These are phyloP conservation scores for Pseudonaja textilis DNA, from an alignment of 2,113 vertebrate species.

Conservation along the genomic window DNA sequence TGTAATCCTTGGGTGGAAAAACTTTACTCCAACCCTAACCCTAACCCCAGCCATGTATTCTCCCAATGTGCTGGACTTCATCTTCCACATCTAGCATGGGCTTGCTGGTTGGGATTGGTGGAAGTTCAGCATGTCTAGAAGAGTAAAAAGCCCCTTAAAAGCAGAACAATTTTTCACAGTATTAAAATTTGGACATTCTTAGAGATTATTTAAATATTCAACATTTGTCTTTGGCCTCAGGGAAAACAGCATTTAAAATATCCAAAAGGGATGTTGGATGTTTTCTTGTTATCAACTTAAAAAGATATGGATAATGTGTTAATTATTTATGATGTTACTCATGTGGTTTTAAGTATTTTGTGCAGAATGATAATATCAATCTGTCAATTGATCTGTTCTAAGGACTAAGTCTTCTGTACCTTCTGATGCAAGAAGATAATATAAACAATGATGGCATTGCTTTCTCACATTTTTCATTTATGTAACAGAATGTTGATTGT, in stretches of 20 bases:
- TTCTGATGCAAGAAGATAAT: not conserved
- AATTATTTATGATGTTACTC: not conserved
- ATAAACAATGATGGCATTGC: not conserved
- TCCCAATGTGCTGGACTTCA: not conserved
- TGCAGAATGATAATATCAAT: not conserved
- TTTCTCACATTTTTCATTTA: not conserved
- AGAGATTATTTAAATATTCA: not conserved
- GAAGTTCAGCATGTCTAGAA: not conserved
- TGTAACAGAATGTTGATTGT: not conserved
- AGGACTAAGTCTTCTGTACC: too few species aligned
- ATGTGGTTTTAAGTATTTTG: not conserved
- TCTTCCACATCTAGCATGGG: not conserved
- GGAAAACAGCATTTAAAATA: not conserved
- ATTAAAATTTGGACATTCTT: not conserved
- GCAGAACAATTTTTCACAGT: not conserved
- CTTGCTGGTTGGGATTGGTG: not conserved
- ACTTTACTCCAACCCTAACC: not conserved
- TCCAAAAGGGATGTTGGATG: not conserved
- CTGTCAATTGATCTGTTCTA: not conserved
- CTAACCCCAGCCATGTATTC: not conserved
- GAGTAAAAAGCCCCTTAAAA: not conserved
- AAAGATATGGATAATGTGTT: not conserved
- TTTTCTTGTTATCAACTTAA: not conserved
- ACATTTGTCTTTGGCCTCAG: not conserved
- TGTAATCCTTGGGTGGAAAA: not conserved